A percentile compares a stretch with the other conserved stretches of the same genome.
Evolutionary conservation across 2,113 vertebrate genomes (phyloP).

Genomic region (Ailuropoda melanoleuca): DNA sequence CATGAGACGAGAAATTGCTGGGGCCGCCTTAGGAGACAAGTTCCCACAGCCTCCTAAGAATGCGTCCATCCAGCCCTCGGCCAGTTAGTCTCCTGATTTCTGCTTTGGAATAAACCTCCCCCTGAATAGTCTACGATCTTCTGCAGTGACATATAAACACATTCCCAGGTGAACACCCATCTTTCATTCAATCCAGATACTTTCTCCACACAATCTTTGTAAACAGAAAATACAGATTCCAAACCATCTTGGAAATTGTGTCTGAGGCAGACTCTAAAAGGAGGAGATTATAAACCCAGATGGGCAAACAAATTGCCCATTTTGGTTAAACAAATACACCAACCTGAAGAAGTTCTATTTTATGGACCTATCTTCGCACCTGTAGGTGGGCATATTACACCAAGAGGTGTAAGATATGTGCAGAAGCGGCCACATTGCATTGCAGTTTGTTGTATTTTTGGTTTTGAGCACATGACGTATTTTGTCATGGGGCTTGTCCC

Average conservation of each 20-base stretch:
- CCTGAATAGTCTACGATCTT: background rate
- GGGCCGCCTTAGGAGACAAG: background rate
- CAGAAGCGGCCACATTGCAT: background rate
- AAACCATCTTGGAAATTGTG: background rate
- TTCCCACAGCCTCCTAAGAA: background rate
- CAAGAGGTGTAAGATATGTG: background rate
- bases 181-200: background rate
- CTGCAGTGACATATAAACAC: background rate
- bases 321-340: background rate
- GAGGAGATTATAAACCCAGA: background rate
- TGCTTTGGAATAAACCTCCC: background rate
- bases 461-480: background rate
- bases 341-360: background rate
- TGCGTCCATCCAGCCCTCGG: background rate
- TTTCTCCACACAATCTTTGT: background rate
- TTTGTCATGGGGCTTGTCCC: background rate
- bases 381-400: background rate
- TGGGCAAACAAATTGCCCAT: background rate
- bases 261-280: background rate
- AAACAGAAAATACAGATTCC: background rate
- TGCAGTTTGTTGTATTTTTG: background rate
- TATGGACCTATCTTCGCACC: background rate
- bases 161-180: background rate
- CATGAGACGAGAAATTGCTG: accelerated
- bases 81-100: background rate